Base-by-base conservation (phyloP, 2,113 vertebrate genomes). In the Rousettus leschenaultii region DNA sequence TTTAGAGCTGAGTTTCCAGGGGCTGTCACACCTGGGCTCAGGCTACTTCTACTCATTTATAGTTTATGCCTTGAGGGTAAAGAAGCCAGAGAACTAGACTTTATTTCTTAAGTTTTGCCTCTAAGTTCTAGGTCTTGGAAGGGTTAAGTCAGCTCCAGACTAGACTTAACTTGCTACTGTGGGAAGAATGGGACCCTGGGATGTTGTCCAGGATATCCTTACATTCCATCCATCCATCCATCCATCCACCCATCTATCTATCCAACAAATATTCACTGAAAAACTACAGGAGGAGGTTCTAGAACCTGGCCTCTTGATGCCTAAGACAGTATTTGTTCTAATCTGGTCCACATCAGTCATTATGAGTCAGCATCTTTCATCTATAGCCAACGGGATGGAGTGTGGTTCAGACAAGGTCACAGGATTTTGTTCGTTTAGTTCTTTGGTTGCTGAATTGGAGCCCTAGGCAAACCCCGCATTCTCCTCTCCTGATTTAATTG, bases 401-500 rank as follows among this genome's bases (percentile, higher is more conserved):
- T 65, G 15, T 80, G 77, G 40, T 24, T 51, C 9, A 55, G 43
- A 65, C 38, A 26, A 8, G 35, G n/a, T 53, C 61, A 66, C 24
- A 48, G 53, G 66, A 40, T 66, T 75, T 61, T 79, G 35, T 77
- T 91, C 90, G 87, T 89, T 83, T 33, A 28, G 74, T 73, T 97
- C 63, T 95, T 43, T 71, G 77, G 78, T 86, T 97, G 86, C 92
- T 97, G 93, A 95, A 61, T 26, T 66, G 94, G 78, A 94, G 92
- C 91, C 74, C 38, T 22, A 93, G 93, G 96, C 93, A 96, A 97
- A 93, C 65, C 78, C 40, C 91, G 96, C 53, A 71, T 97, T 91
- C 71, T 92, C 96, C 83, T 78, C 63, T 95, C 73, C 57, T 24
- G 82, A 63, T 96, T 97, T 98, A 98, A 97, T 97, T 98, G 97